Evolutionary conservation across 1,140 invertebrate genomes (phyloP), one percentile per base, ranked within the genome.

Genomic region (Halesus radiatus): DNA sequence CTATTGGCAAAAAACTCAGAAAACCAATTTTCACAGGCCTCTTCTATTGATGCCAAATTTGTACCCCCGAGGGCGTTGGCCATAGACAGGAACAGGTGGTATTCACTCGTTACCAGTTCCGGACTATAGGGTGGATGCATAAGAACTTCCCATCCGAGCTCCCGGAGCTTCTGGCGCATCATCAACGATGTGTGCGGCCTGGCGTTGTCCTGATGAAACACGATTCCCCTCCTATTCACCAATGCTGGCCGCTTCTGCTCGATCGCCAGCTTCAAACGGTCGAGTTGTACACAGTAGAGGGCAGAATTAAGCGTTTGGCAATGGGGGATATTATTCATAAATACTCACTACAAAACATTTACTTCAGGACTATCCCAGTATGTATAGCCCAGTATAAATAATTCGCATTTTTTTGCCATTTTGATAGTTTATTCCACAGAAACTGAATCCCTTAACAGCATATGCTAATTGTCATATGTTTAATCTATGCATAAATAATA

Each of bases 121-220:
- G 26, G 26, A 68, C 64, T 68, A 68, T 32, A 29, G 32, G 23
- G 23, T 68, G 32, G 7, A 68, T 13, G 23, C 32, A 68, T 68
- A n/a, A 32, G 26, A 29, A 68, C 23, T 68, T 32, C 20, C 32
- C 32, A 32, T 68, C 23, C 29, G 37, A 68, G 64, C 64, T 68
- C 26, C 37, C 64, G 64, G 64, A 68, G 64, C 64, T 68, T 68
- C 64, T 68, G 64, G 37, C 64, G 64, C 26, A 23, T 68, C 64
- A 68, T 62, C 58, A 62, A 62, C 3, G 58, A 62, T 62, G 58
- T 62, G 58, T 62, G 58, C 58, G 58, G 58, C 58, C 58, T 62
- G 58, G 58, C 58, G 58, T 62, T 62, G 58, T 62, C 58, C 58
- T 62, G 58, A 62, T 62, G 58, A 62, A 62, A 62, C 58, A 62